phyloP scores from a whole-genome alignment of 2,888 invertebrate genomes.

The Pyrgus malvae region DNA sequence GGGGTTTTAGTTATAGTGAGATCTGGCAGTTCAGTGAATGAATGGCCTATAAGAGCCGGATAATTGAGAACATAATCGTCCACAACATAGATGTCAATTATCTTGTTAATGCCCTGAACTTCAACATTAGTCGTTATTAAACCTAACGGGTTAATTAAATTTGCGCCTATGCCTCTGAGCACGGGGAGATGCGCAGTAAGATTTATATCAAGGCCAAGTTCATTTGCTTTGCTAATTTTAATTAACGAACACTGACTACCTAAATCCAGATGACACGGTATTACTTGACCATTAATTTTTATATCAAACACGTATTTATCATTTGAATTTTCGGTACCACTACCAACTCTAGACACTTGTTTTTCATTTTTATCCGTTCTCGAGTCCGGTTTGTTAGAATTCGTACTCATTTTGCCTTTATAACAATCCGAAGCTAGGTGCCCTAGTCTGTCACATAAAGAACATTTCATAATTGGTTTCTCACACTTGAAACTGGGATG shows the following conservation, averaged over 20 bases:
- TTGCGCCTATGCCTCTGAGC: slow-evolving; percentile 32
- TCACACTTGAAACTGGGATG: slow-evolving; percentile 12
- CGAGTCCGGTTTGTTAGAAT: neutral
- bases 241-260: slow-evolving; percentile 39
- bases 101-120: slow-evolving; percentile 28
- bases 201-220: slow-evolving; percentile 2
- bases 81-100: slow-evolving; percentile 30
- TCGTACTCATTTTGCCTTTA: neutral
- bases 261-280: slow-evolving; percentile 33
- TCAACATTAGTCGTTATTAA: slow-evolving; percentile 14
- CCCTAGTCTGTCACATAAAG: slow-evolving; percentile 1
- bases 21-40: slow-evolving; percentile 32
- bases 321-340: neutral
- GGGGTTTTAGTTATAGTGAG: slow-evolving; percentile 34
- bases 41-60: slow-evolving; percentile 32
- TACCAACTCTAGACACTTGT: slow-evolving; percentile 3
- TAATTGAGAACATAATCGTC: slow-evolving; percentile 32
- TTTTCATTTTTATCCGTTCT: neutral
- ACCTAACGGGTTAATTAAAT: slow-evolving; percentile 27
- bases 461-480: slow-evolving; percentile 12
- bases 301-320: slow-evolving; percentile 22
- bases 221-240: neutral
- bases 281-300: slow-evolving; percentile 15
- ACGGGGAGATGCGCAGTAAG: slow-evolving; percentile 15
- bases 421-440: slow-evolving; percentile 3